Percentiles rank a stretch among this genome's conserved stretches.
Evolutionary conservation across 2,888 invertebrate genomes (phyloP).

Genomic region (Trichogramma dendrolimi): DNA sequence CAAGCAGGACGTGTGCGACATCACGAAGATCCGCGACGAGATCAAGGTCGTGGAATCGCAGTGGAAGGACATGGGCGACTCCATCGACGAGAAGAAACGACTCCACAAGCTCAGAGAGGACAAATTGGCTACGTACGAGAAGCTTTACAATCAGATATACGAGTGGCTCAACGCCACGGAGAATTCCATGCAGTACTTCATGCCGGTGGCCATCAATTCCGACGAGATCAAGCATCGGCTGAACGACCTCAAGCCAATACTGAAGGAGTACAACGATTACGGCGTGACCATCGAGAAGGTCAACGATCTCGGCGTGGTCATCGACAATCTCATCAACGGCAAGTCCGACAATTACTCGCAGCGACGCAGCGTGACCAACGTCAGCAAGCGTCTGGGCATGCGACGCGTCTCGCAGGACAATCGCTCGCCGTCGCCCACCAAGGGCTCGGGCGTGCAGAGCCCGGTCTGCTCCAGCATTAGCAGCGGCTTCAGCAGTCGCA

Average conservation of each 20-base stretch:
- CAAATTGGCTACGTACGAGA: slow-evolving; percentile 81
- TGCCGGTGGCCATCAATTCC: slow-evolving; percentile 83
- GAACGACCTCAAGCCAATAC: slow-evolving; percentile 77
- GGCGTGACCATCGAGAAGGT: slow-evolving; percentile 81
- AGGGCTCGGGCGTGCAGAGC: slow-evolving; percentile 61
- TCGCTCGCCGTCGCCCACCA: slow-evolving; percentile 79
- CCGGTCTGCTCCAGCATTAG: slow-evolving; percentile 83
- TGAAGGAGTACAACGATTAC: slow-evolving; percentile 86
- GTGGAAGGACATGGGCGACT: slow-evolving; percentile 81
- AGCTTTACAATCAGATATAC: slow-evolving; percentile 73
- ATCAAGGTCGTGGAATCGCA: slow-evolving; percentile 82
- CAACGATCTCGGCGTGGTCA: slow-evolving; percentile 82
- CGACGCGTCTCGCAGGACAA: slow-evolving; percentile 67
- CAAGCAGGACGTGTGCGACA: slow-evolving; percentile 86
- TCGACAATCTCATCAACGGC: slow-evolving; percentile 75
- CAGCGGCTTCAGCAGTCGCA: slow-evolving; percentile 87
- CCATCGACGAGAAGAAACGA: slow-evolving; percentile 80
- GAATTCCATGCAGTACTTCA: slow-evolving; percentile 67
- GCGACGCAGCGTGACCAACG: slow-evolving; percentile 72
- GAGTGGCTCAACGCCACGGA: slow-evolving; percentile 85
- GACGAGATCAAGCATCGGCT: slow-evolving; percentile 79
- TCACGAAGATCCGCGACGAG: slow-evolving; percentile 74
- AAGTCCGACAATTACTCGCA: slow-evolving; percentile 77
- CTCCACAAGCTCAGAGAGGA: slow-evolving; percentile 80
- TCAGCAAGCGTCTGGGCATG: slow-evolving; percentile 70